These are phyloP conservation scores for Myocastor coypus DNA, from an alignment of 2,113 vertebrate genomes.

Conservation along the genomic window DNA sequence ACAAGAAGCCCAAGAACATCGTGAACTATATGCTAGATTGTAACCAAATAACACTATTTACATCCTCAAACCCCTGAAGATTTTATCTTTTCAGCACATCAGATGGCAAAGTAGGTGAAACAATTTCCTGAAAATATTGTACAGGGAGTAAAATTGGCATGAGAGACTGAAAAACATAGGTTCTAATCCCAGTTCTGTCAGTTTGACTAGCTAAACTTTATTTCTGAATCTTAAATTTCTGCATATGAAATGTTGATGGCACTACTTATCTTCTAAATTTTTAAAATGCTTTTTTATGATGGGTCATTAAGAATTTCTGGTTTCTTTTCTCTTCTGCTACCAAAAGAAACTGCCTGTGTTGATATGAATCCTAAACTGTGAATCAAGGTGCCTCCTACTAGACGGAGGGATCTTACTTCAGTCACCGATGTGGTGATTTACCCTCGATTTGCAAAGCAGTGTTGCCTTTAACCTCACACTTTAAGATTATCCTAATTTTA, in stretches of 20 bases:
- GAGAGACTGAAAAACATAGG: background rate
- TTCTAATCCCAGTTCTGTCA: background rate
- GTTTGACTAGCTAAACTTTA: background rate
- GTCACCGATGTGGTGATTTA: background rate
- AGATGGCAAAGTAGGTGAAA: background rate
- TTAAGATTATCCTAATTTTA: conserved; percentile 64
- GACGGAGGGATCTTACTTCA: background rate
- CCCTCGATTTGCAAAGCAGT: conserved; percentile 47
- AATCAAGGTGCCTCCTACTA: background rate
- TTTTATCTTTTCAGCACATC: background rate
- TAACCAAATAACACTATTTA: conserved; percentile 14
- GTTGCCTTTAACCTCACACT: conserved; percentile 65
- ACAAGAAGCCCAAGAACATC: background rate
- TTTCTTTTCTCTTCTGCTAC: background rate
- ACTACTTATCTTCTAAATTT: background rate
- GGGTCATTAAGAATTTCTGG: background rate
- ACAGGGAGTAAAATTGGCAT: background rate
- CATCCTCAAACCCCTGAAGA: background rate
- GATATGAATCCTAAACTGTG: conserved; percentile 6
- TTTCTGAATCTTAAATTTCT: background rate
- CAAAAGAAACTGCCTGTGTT: background rate
- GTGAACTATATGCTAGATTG: background rate
- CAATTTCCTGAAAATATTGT: background rate
- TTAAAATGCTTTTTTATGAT: background rate
- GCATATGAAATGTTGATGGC: background rate